Evolutionary conservation across 2,797 vertebrate genomes (phyloP), one percentile per base, ranked within the genome.

Genomic region (Pseudochirops cupreus): DNA sequence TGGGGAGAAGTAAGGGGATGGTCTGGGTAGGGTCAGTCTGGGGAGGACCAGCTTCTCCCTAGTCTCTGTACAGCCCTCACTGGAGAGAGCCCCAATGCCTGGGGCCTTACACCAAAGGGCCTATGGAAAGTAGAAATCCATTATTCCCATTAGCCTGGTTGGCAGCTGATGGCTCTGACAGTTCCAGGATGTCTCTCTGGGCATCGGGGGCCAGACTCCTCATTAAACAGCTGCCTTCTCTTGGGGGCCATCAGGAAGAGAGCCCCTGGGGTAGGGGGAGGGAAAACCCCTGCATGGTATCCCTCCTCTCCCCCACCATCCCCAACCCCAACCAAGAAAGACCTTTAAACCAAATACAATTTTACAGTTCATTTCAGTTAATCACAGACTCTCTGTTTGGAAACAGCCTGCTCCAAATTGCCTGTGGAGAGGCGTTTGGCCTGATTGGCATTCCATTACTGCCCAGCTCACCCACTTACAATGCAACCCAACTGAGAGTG

Each of bases 361-460:
- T 98, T 98, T 97, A 98, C 98, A 98, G 98, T 98, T 98, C 98
- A 98, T 98, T 98, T 98, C 98, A 98, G 98, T 98, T 98, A 97
- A 98, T 98, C 98, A 97, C 96, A 91, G 97, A 97, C 95, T 96
- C 97, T 97, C 54, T 98, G 98, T 97, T 98, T 97, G 91, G 0
- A 98, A 98, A 97, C 95, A 93, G 96, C 98, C 98, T 97, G 95
- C 95, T 93, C 91, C 31, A 97, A 97, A 96, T 93, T 95, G 97
- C 98, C 98, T 96, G 93, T 95, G 98, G 98, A 98, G 92, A 96
- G 94, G 92, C 21, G 46, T 91, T 16, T 16, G 16, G 95, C 90
- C 98, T 98, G 97, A 98, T 97, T 97, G 97, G 96, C 97, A 98
- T 97, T 97, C 94, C 96, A 96, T 96, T 95, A 97, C 95, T 95